A percentile compares a stretch with the other conserved stretches of the same genome.
phyloP scores from a whole-genome alignment of 2,113 vertebrate species.

The Hippoglossus stenolepis region DNA sequence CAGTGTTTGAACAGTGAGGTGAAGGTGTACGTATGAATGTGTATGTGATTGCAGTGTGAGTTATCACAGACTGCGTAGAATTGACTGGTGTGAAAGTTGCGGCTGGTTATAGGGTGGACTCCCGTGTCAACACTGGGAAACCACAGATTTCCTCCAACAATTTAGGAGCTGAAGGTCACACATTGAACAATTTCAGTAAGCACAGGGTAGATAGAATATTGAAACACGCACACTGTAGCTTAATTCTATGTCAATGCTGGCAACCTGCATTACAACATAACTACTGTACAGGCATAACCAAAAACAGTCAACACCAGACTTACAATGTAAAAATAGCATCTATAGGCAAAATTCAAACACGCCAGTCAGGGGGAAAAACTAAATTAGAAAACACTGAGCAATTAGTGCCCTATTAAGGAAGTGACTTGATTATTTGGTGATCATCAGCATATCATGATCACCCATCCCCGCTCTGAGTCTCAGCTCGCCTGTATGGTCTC shows the following conservation, averaged over 20 bases:
- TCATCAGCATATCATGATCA: slow-evolving; percentile 16
- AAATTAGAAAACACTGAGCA: background rate
- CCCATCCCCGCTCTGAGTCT: slow-evolving; percentile 1
- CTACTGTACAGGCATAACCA: background rate
- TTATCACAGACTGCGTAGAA: slow-evolving; percentile 77
- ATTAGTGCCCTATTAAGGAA: slow-evolving; percentile 1
- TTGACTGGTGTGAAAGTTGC: slow-evolving; percentile 76
- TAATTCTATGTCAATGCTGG: background rate
- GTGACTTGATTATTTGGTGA: slow-evolving; percentile 22
- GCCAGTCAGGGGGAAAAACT: background rate
- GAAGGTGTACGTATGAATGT: slow-evolving; percentile 72
- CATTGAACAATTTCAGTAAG: slow-evolving; percentile 7
- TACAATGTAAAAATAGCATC: background rate
- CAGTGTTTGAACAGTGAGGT: slow-evolving; percentile 77
- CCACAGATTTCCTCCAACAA: slow-evolving; percentile 47
- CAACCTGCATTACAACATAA: slow-evolving; percentile 2
- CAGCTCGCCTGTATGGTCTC: slow-evolving; percentile 1
- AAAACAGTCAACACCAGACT: background rate
- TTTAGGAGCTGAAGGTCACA: slow-evolving; percentile 65
- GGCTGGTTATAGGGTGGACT: slow-evolving; percentile 62
- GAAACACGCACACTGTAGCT: background rate
- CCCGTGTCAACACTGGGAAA: slow-evolving; percentile 72
- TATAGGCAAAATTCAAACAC: background rate
- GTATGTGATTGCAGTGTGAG: slow-evolving; percentile 79
- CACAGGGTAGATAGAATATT: background rate